Evolutionary conservation across 2,888 invertebrate species (phyloP).

Genomic region (Caenorhabditis sp.): DNA sequence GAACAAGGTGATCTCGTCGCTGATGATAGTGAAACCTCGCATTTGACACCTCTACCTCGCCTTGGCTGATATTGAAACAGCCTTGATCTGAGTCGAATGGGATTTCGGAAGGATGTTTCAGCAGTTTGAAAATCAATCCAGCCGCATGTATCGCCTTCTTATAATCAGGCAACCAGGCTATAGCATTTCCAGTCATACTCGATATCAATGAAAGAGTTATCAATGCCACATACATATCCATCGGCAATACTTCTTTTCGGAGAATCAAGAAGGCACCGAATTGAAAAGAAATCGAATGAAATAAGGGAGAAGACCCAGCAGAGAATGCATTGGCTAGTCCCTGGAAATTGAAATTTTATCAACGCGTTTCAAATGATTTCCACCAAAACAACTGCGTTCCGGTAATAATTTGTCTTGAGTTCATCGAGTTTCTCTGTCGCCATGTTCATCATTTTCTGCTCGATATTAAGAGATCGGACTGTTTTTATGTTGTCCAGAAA

Average conservation of each 20-base stretch:
- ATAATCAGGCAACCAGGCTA: conserved; percentile 84
- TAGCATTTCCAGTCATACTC: conserved; percentile 63
- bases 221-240: conserved; percentile 84
- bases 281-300: conserved; percentile 85
- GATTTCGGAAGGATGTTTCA: conserved; percentile 4
- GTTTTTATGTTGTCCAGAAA: conserved; percentile 84
- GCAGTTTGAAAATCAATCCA: conserved; percentile 83
- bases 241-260: conserved; percentile 82
- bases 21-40: conserved; percentile 77
- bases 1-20: conserved; percentile 82
- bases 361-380: too few species aligned
- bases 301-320: conserved; percentile 44
- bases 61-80: conserved; percentile 82
- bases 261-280: conserved; percentile 82
- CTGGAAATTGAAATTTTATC: not conserved
- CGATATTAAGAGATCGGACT: conserved; percentile 81
- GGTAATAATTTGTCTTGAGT: conserved; percentile 65
- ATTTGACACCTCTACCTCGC: conserved; percentile 72
- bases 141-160: conserved; percentile 81
- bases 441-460: conserved; percentile 70
- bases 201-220: conserved; percentile 74
- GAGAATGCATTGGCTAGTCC: conserved; percentile 79
- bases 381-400: conserved; percentile 79
- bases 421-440: not conserved
- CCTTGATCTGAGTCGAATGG: not conserved